Evolutionary conservation across 2,113 vertebrate genomes (phyloP), one percentile per base, ranked within the genome.

Genomic region (Microtus richardsoni): DNA sequence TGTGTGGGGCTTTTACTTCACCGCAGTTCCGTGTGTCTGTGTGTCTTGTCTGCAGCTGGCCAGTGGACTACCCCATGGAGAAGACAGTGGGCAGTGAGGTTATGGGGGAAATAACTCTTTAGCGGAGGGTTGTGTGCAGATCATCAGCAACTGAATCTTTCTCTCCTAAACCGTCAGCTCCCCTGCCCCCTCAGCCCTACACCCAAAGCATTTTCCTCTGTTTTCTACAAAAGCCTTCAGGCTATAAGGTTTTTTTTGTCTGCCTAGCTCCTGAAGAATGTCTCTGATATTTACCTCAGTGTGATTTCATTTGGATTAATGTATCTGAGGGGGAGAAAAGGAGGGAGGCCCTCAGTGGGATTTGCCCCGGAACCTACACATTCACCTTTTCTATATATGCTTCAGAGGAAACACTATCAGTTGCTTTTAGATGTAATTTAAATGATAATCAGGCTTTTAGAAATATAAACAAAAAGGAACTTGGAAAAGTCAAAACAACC

Each of bases 381-480:
- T 54, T 87, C 75, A 10, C 58, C 11, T 71, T 87, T 95, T 87
- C 71, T 66, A 88, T 64, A 44, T 90, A 13, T 84, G 30, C 24
- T 77, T 94, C 91, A 86, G 24, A 93, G 44, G 17, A 21, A 97
- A 91, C 52, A 39, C 26, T 89, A 13, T 87, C 64, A 70, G 64
- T 90, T 96, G 84, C 41, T 94, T 96, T 94, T 88, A 71, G 49
- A 66, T 95, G 49, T 62, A 89, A 96, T 95, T 93, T 96, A 84
- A 96, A 95, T 91, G 54, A 88, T 95, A 89, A 97, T 87, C 58
- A 91, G n/a, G n/a, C 24, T 94, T 96, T 94, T 91, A 93, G 41
- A 93, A 89, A 87, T 77, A 91, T 71, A 91, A 94, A 84, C 90
- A 95, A 21, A 30, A 70, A n/a, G 19, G 7, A 91, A 79, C 49